Percentiles rank a stretch among this genome's conserved stretches.
phyloP scores from a whole-genome alignment of 2,113 vertebrate species.

The Etia nguti region DNA sequence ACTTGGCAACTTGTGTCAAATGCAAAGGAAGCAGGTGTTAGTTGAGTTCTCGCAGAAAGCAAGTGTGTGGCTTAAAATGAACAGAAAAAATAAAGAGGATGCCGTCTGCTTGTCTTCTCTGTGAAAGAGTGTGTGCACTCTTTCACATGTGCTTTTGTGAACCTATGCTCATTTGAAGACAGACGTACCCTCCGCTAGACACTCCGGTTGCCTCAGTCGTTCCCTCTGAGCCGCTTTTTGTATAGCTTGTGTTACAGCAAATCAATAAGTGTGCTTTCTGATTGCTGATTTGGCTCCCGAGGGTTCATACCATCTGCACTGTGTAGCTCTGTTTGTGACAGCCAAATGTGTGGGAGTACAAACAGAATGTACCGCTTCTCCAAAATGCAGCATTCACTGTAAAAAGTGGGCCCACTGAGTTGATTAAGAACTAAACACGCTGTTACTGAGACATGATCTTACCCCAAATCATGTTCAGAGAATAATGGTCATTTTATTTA shows the following conservation, averaged over 20 bases:
- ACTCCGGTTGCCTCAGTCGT: neutral
- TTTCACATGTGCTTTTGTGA: neutral
- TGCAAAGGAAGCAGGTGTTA: constrained; percentile 22
- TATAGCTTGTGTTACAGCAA: constrained; percentile 31
- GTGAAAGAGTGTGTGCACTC: neutral
- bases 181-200: neutral
- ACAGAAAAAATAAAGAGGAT: neutral
- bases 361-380: constrained; percentile 39
- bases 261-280: constrained; percentile 53
- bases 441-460: constrained; percentile 17
- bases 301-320: constrained; percentile 50
- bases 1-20: neutral
- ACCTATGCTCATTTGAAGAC: constrained; percentile 19
- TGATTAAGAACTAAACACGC: constrained; percentile 38
- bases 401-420: neutral
- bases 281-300: constrained; percentile 40
- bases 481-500: neutral
- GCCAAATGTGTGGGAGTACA: constrained; percentile 54
- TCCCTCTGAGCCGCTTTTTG: constrained; percentile 18
- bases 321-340: constrained; percentile 42
- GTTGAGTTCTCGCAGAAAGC: constrained; percentile 22
- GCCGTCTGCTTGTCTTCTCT: constrained; percentile 13
- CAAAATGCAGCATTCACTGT: constrained; percentile 19
- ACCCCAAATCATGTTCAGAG: neutral
- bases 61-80: constrained; percentile 4